These are phyloP conservation scores for Mechanitis messenoides DNA, from an alignment of 2,888 invertebrate genomes.

Conservation along the genomic window DNA sequence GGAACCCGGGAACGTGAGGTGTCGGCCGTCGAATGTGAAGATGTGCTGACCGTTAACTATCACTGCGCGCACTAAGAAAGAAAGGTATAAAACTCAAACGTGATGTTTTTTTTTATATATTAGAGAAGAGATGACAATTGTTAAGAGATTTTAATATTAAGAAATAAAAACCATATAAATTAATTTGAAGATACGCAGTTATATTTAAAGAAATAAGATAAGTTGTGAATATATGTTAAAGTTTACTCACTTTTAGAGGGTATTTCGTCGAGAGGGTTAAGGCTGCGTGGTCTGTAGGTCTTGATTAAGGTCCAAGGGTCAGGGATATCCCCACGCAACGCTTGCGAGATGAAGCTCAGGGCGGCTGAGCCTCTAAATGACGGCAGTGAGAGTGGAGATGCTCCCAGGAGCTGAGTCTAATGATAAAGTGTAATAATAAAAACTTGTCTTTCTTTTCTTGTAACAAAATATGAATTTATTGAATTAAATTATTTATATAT, in stretches of 20 bases:
- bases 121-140: too few relatives aligned
- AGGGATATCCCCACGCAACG: constrained; percentile 78
- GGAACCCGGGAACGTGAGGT: constrained; percentile 85
- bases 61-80: constrained; percentile 78
- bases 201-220: neutral
- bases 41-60: constrained; percentile 88
- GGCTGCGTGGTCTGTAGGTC: constrained; percentile 73
- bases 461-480: too few relatives aligned
- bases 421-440: neutral
- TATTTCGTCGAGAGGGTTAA: constrained; percentile 75
- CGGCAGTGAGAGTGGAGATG: constrained; percentile 58
- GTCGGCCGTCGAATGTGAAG: constrained; percentile 91
- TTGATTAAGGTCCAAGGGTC: constrained; percentile 71
- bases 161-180: neutral
- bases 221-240: neutral
- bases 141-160: too few relatives aligned
- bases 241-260: constrained; percentile 79
- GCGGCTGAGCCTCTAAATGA: constrained; percentile 74
- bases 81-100: neutral
- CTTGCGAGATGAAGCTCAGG: constrained; percentile 77
- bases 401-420: constrained; percentile 31
- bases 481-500: too few relatives aligned
- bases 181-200: neutral
- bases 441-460: too few relatives aligned
- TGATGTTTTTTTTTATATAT: too few relatives aligned